Percentiles rank a stretch among this genome's conserved stretches.
Conservation (phyloP, 2,797 vertebrate species). For the Fundulus diaphanus region DNA sequence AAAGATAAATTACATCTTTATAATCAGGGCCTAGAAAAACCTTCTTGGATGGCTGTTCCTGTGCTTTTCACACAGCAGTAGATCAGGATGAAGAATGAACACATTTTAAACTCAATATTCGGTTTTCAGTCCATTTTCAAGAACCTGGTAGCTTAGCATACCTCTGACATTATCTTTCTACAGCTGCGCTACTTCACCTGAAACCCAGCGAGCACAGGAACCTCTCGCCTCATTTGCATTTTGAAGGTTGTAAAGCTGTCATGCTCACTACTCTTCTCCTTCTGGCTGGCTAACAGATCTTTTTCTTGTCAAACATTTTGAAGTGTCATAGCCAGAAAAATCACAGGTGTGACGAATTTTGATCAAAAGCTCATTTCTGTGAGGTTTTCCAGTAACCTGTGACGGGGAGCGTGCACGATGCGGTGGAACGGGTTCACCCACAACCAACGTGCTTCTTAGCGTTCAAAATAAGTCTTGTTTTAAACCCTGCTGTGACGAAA, state of each 20-base stretch:
- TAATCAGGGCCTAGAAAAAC: not conserved
- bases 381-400: not conserved
- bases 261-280: constrained; percentile 5
- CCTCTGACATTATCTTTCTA: not conserved
- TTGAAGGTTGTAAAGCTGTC: constrained; percentile 7
- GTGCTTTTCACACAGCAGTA: not conserved
- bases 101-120: too few species aligned
- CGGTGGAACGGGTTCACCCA: not conserved
- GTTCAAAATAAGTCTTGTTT: not conserved
- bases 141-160: not conserved
- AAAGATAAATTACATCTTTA: not conserved
- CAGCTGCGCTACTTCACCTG: constrained; percentile 1
- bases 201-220: not conserved
- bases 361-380: not conserved
- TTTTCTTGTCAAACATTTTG: constrained; percentile 8
- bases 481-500: not conserved
- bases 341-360: constrained; percentile 2
- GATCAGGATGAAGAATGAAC: too few species aligned
- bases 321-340: not conserved
- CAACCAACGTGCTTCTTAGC: not conserved
- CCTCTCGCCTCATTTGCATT: constrained; percentile 5
- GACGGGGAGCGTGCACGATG: not conserved
- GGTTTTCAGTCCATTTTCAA: not conserved
- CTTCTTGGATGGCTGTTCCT: not conserved
- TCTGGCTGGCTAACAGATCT: constrained; percentile 4